A percentile compares a stretch with the other conserved stretches of the same genome.
Evolutionary conservation across 2,797 vertebrate species (phyloP).

Genomic region (Paratrypauchen microcephalus): DNA sequence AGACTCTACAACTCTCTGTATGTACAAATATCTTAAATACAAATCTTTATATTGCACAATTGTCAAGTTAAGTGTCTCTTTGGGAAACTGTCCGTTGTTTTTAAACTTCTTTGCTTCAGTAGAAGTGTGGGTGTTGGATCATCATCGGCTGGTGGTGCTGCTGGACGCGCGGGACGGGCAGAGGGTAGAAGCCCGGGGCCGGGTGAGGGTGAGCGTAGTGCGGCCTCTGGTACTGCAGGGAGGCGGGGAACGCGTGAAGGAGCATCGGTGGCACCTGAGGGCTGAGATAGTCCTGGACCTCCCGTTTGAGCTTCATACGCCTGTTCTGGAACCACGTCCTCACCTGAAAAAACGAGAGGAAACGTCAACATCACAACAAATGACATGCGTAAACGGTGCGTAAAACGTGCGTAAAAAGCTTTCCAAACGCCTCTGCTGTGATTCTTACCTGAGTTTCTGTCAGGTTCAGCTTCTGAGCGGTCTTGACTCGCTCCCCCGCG

Average conservation of each 20-base stretch:
- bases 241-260: slow-evolving; percentile 44
- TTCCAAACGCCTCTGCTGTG: fast-evolving
- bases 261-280: slow-evolving; percentile 50
- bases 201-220: slow-evolving; percentile 24
- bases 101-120: slow-evolving; percentile 39
- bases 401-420: not conserved
- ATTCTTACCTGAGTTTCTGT: slow-evolving; percentile 83
- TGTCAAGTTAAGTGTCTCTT: slow-evolving; percentile 55
- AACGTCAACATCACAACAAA: too few species aligned
- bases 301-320: slow-evolving; percentile 88
- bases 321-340: slow-evolving; percentile 93
- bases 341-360: slow-evolving; percentile 65
- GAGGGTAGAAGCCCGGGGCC: slow-evolving; percentile 38
- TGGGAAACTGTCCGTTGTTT: slow-evolving; percentile 13
- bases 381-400: too few species aligned
- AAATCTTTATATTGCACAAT: slow-evolving; percentile 45
- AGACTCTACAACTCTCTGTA: slow-evolving; percentile 41
- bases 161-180: slow-evolving; percentile 40
- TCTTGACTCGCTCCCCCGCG: slow-evolving; percentile 77
- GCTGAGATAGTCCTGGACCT: slow-evolving; percentile 77
- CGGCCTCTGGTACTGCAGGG: slow-evolving; percentile 64
- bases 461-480: slow-evolving; percentile 80
- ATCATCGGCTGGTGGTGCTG: slow-evolving; percentile 43
- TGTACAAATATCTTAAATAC: slow-evolving; percentile 45
- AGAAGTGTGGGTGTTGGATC: slow-evolving; percentile 55